A percentile compares a stretch with the other conserved stretches of the same genome.
phyloP scores from a whole-genome alignment of 2,113 vertebrate genomes.

The Verasper variegatus region DNA sequence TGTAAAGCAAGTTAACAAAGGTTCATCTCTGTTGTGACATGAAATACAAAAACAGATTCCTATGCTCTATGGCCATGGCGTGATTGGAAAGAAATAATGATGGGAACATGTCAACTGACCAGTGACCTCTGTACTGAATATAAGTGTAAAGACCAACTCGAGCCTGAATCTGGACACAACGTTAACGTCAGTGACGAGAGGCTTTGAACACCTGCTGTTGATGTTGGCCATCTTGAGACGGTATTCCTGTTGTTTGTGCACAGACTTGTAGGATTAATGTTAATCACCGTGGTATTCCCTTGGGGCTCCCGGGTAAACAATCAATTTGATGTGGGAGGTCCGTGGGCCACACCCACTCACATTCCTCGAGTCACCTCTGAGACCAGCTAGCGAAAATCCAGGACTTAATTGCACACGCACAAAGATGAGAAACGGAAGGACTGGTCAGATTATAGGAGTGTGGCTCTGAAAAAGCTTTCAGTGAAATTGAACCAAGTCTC shows the following conservation, averaged over 20 bases:
- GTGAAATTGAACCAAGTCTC: not conserved
- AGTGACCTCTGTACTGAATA: not conserved
- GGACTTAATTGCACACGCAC: conserved; percentile 13
- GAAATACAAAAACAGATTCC: too few species aligned
- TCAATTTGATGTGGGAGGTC: conserved; percentile 54
- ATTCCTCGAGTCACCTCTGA: conserved; percentile 42
- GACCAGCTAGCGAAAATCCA: conserved; percentile 8
- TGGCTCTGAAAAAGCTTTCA: conserved; percentile 1
- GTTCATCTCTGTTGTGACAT: too few species aligned
- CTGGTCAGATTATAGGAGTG: not conserved
- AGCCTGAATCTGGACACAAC: conserved; percentile 10
- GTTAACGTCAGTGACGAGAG: not conserved
- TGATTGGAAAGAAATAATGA: not conserved
- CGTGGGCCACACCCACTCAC: conserved; percentile 26
- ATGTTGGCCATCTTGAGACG: conserved; percentile 37
- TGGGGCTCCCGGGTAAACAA: conserved; percentile 44
- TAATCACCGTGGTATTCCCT: conserved; percentile 57
- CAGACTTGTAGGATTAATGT: conserved; percentile 60
- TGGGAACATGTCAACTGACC: not conserved
- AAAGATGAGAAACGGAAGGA: not conserved
- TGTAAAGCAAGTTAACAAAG: too few species aligned
- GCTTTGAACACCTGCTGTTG: conserved; percentile 33
- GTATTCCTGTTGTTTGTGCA: conserved; percentile 57
- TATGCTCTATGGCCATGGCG: too few species aligned
- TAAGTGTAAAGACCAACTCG: not conserved